phyloP scores from a whole-genome alignment of 2,797 vertebrate species.

The Galago senegalensis region DNA sequence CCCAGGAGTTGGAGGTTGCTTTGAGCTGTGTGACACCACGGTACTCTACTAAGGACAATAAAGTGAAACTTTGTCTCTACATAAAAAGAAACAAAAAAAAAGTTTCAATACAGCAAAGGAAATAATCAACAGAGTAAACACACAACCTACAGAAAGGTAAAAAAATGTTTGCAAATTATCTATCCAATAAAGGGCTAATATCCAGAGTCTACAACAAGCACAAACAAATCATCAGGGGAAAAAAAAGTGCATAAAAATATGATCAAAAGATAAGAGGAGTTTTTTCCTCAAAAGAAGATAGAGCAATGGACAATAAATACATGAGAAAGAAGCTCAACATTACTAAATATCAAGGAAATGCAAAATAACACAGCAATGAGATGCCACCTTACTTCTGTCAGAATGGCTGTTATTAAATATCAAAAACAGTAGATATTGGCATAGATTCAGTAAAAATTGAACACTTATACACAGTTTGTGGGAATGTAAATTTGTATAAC shows the following conservation, averaged over 20 bases:
- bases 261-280: background rate
- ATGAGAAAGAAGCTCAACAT: background rate
- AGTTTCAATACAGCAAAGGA: background rate
- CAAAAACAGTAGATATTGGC: background rate
- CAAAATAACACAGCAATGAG: background rate
- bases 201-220: background rate
- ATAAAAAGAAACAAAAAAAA: background rate
- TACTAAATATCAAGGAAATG: background rate
- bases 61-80: too few species aligned
- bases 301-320: background rate
- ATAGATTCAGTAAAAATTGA: background rate
- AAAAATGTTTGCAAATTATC: background rate
- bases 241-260: background rate
- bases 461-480: background rate
- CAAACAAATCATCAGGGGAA: background rate
- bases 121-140: background rate
- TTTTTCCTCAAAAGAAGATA: background rate
- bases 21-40: too few species aligned
- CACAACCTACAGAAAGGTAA: background rate
- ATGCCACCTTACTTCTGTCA: background rate
- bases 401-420: background rate
- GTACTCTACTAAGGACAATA: too few species aligned
- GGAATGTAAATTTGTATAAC: background rate
- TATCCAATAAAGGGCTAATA: background rate
- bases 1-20: too few species aligned